Base-by-base conservation (phyloP, 1,140 invertebrate species). In the Harpegnathos saltator region DNA sequence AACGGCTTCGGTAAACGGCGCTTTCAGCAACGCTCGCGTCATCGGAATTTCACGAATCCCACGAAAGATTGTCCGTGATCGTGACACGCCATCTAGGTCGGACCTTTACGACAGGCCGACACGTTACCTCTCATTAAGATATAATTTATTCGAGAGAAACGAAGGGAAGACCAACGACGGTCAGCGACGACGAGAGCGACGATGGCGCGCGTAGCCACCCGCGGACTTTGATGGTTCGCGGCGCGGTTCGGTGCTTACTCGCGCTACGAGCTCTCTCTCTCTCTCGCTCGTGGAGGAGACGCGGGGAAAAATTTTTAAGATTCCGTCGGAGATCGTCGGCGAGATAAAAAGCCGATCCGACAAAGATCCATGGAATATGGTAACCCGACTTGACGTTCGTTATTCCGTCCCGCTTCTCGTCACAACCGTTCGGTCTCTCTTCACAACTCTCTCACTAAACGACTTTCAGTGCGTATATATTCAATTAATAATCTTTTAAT, bases 401-500 rank as follows among this genome's bases (percentile, higher is more conserved):
- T 89, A 89, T 85, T 48, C 44, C 50, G 58, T 26, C 38, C 69
- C 48, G 15, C 24, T 4, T n/a, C 44, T 68, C 63, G 52, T 52
- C 29, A 19, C 38, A 15, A 24, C 26, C n/a, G n/a, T 78, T 73
- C 52, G 26, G 17, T 44, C 19, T 44, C 26, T 22, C 26, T 5
- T 72, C 26, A 33, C 50, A 26, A 26, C 56, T 59, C 78, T 83
- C 29, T 58, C n/a, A n/a, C 73, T 14, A 83, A 56, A 84, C 62
- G 54, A 65, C 61, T 77, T 19, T 9, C 66, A 33, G 86, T 78
- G 29, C 38, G 29, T 33, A 58, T 29, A 24, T 44, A 58, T 69
- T 59, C 22, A 75, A 88, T 89, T 88, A 89, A 88, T 89, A 89
- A 88, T 83, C 80, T 85, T 89, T 82, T 85, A 89, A 89, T 89